Percentiles rank a stretch among this genome's conserved stretches.
These are phyloP conservation scores for Holothuria glaberrima DNA, from an alignment of 35 echinoderm and acorn worm genomes.

Conservation along the genomic window DNA sequence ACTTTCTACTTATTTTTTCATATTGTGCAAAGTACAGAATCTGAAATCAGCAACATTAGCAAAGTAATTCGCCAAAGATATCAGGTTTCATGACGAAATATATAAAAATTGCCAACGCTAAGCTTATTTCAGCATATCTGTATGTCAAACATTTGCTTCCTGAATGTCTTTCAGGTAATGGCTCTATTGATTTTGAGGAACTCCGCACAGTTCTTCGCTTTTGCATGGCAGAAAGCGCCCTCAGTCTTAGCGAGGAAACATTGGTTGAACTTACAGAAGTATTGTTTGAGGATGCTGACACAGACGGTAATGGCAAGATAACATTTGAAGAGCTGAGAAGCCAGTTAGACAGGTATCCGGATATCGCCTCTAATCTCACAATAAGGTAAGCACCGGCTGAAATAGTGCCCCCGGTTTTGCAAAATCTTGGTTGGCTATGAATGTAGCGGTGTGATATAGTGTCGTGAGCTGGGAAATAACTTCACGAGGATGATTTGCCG, in stretches of 20 bases:
- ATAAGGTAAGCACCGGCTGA: conserved; percentile 61
- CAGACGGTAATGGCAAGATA: conserved; percentile 68
- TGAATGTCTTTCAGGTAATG: conserved; percentile 71
- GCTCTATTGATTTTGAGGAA: conserved; percentile 83
- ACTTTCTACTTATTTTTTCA: no score
- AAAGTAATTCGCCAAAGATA: no score
- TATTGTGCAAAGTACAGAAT: no score
- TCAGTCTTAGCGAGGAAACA: conserved; percentile 78
- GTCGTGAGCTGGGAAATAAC: no score
- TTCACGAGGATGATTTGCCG: no score
- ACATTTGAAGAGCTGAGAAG: conserved; percentile 79
- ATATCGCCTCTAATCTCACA: conserved; percentile 82
- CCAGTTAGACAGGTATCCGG: conserved; percentile 78
- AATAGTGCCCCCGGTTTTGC: no score
- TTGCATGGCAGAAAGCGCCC: conserved; percentile 86
- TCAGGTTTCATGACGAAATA: no score
- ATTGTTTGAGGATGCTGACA: conserved; percentile 84
- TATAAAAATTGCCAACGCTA: no score
- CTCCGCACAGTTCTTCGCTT: conserved; percentile 78
- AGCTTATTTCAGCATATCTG: neutral
- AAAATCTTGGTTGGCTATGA: no score
- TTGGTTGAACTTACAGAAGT: conserved; percentile 80
- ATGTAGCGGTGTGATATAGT: no score
- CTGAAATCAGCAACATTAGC: no score
- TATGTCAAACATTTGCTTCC: neutral